phyloP scores from a whole-genome alignment of 1,140 invertebrate species.

The Psilanteris sp. region DNA sequence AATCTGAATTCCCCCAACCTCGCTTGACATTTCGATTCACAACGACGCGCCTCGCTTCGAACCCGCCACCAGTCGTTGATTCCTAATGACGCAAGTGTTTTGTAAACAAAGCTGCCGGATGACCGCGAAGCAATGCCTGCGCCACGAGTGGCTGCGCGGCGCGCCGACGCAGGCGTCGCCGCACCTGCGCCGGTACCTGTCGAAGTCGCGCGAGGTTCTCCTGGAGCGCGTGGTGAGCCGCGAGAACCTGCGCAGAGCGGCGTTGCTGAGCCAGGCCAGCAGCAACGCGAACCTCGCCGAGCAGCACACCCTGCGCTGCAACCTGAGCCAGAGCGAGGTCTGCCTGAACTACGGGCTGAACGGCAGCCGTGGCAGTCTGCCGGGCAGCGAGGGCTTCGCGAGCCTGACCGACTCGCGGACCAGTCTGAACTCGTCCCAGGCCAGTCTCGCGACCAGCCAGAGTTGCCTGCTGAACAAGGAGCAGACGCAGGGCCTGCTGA shows the following conservation, averaged over 20 bases:
- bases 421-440: slow-evolving; percentile 73
- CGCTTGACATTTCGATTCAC: no score
- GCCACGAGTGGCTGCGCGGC: slow-evolving; percentile 82
- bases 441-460: slow-evolving; percentile 72
- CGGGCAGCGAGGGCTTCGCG: slow-evolving; percentile 76
- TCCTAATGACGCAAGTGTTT: no score
- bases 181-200: slow-evolving; percentile 79
- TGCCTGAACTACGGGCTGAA: slow-evolving; percentile 75
- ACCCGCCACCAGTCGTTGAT: no score
- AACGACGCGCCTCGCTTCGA: no score
- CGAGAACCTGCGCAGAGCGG: slow-evolving; percentile 77
- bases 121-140: slow-evolving; percentile 81
- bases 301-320: slow-evolving; percentile 56
- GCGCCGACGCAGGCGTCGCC: slow-evolving; percentile 75
- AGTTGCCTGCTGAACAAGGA: slow-evolving; percentile 76
- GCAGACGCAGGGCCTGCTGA: slow-evolving; percentile 76
- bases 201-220: slow-evolving; percentile 82
- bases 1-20: no score
- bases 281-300: slow-evolving; percentile 68
- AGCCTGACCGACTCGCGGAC: slow-evolving; percentile 71
- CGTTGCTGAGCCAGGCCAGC: slow-evolving; percentile 77
- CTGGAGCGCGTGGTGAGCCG: slow-evolving; percentile 81
- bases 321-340: slow-evolving; percentile 80
- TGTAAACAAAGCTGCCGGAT: slow-evolving; percentile 80
- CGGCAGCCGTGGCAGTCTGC: slow-evolving; percentile 72